These are phyloP conservation scores for Sepiola atlantica DNA, from an alignment of 2,888 invertebrate species.

Conservation along the genomic window DNA sequence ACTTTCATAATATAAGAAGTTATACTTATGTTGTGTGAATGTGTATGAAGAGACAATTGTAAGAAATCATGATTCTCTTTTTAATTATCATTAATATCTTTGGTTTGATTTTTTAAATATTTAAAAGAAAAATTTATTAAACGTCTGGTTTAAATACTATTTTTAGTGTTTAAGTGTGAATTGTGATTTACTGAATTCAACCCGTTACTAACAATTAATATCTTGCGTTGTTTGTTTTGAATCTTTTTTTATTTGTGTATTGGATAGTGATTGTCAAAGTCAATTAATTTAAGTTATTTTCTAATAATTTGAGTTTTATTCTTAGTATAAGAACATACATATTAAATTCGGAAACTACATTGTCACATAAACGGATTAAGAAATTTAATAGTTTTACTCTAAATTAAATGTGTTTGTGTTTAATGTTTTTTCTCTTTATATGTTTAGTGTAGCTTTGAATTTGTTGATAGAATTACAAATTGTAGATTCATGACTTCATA, in stretches of 20 bases:
- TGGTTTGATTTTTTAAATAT: neutral
- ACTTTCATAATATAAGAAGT: neutral
- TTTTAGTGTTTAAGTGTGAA: neutral
- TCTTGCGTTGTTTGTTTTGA: neutral
- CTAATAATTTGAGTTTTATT: neutral
- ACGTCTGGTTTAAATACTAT: neutral
- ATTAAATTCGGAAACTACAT: neutral
- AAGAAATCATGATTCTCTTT: neutral
- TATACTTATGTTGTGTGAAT: neutral
- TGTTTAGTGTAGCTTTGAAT: neutral
- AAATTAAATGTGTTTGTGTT: neutral
- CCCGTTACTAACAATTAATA: neutral
- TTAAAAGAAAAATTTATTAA: neutral
- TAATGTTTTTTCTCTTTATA: neutral
- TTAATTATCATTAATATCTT: neutral
- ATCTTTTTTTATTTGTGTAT: neutral
- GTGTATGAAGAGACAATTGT: neutral
- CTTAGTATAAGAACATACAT: neutral
- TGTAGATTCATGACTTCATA: neutral
- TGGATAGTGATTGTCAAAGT: neutral
- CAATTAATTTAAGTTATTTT: neutral
- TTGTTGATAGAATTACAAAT: neutral
- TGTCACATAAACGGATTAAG: neutral
- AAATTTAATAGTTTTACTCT: neutral
- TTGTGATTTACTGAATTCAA: neutral